Conservation (phyloP, 2,797 vertebrate species). For the Anguilla pacifica region DNA sequence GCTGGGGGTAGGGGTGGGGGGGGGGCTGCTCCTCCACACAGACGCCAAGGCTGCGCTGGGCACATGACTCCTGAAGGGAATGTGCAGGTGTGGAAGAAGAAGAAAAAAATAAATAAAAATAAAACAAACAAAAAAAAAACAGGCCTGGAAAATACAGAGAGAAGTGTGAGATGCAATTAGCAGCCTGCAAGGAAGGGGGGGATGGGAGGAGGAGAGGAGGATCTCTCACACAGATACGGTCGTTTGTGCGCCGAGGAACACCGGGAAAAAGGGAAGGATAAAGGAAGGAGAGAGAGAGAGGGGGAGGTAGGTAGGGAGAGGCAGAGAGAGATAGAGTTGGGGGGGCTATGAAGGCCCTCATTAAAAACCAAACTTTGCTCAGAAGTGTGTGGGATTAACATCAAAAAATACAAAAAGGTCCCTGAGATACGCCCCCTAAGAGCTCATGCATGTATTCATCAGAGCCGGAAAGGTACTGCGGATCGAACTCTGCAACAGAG, state of each 20-base stretch:
- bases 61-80: slow-evolving; percentile 48
- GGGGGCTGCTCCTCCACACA: slow-evolving; percentile 17
- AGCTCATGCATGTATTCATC: slow-evolving; percentile 72
- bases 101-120: slow-evolving; percentile 20
- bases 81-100: slow-evolving; percentile 27
- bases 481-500: slow-evolving; percentile 79
- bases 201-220: slow-evolving; percentile 57
- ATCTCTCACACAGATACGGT: neutral
- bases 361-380: neutral
- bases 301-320: slow-evolving; percentile 49
- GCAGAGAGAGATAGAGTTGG: slow-evolving; percentile 44
- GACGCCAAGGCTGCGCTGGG: slow-evolving; percentile 30
- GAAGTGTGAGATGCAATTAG: slow-evolving; percentile 79
- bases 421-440: slow-evolving; percentile 31
- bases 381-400: neutral
- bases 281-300: slow-evolving; percentile 32
- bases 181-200: slow-evolving; percentile 50
- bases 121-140: neutral
- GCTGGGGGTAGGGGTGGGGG: neutral
- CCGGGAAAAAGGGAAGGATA: slow-evolving; percentile 5
- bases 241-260: neutral
- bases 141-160: slow-evolving; percentile 55
- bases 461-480: slow-evolving; percentile 62
- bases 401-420: slow-evolving; percentile 17
- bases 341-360: slow-evolving; percentile 1